Conservation (phyloP, 2,888 invertebrate genomes). For the Leucozona laternaria region DNA sequence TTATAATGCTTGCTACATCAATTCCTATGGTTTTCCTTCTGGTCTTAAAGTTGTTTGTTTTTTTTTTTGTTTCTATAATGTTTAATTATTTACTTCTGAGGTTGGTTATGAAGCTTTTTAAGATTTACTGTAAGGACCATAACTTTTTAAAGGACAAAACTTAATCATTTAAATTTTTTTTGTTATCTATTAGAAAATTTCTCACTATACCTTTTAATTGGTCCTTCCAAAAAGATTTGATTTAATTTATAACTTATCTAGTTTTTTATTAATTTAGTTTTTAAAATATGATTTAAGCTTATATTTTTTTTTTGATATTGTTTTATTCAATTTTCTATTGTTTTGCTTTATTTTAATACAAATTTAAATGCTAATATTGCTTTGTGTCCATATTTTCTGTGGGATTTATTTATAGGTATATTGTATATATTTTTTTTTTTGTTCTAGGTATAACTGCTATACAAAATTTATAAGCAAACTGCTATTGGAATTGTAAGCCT, state of each 20-base stretch:
- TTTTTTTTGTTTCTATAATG: not conserved
- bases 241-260: not conserved
- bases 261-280: not conserved
- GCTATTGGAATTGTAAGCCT: not conserved
- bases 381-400: constrained; percentile 64
- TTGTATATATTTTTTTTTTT: not conserved
- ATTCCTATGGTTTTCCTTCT: constrained; percentile 63
- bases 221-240: constrained; percentile 61
- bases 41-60: constrained; percentile 36
- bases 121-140: constrained; percentile 60
- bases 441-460: not conserved
- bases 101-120: constrained; percentile 2
- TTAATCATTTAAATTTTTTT: not conserved
- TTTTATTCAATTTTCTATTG: constrained; percentile 31
- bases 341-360: constrained; percentile 31
- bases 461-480: not conserved
- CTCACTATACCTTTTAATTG: constrained; percentile 37
- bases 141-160: constrained; percentile 5
- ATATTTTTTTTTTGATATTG: not conserved
- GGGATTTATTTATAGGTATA: not conserved
- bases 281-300: constrained; percentile 16
- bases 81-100: not conserved
- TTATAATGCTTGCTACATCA: constrained; percentile 54
- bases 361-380: constrained; percentile 71
- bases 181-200: not conserved